A percentile compares a stretch with the other conserved stretches of the same genome.
These are phyloP conservation scores for Lophius americanus DNA, from an alignment of 2,797 vertebrate genomes.

Conservation along the genomic window DNA sequence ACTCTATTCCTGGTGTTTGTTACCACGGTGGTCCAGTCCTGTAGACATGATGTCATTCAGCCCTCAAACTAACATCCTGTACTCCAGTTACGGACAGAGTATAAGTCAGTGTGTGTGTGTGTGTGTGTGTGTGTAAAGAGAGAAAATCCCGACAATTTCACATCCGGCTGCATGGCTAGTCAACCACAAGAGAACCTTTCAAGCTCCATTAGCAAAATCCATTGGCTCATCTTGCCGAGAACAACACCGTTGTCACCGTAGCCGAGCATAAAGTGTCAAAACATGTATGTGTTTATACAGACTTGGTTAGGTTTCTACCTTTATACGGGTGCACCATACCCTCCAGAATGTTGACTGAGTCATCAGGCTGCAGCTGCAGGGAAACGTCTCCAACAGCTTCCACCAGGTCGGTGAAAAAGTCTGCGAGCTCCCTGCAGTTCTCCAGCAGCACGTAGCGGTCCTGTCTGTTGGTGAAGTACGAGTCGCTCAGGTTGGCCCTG, in stretches of 20 bases:
- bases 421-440: conserved; percentile 89
- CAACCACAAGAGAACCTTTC: conserved; percentile 71
- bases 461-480: conserved; percentile 98
- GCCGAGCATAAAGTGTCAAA: conserved; percentile 46
- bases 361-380: conserved; percentile 88
- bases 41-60: conserved; percentile 83
- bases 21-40: conserved; percentile 64
- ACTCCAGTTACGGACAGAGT: conserved; percentile 63
- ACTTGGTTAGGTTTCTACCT: conserved; percentile 67
- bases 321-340: conserved; percentile 95
- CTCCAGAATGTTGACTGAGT: conserved; percentile 87
- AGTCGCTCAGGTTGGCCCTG: conserved; percentile 97
- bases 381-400: conserved; percentile 91
- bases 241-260: conserved; percentile 2
- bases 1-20: conserved; percentile 81
- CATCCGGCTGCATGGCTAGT: conserved; percentile 55
- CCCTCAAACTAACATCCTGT: conserved; percentile 66
- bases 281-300: conserved; percentile 12
- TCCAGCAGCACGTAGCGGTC: conserved; percentile 94
- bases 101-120: conserved; percentile 19
- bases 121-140: background rate
- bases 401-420: conserved; percentile 95
- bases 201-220: conserved; percentile 66
- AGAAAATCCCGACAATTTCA: conserved; percentile 61
- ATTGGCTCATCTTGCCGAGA: conserved; percentile 29